Evolutionary conservation across 2,797 vertebrate genomes (phyloP).

Genomic region (Sus cebifrons): DNA sequence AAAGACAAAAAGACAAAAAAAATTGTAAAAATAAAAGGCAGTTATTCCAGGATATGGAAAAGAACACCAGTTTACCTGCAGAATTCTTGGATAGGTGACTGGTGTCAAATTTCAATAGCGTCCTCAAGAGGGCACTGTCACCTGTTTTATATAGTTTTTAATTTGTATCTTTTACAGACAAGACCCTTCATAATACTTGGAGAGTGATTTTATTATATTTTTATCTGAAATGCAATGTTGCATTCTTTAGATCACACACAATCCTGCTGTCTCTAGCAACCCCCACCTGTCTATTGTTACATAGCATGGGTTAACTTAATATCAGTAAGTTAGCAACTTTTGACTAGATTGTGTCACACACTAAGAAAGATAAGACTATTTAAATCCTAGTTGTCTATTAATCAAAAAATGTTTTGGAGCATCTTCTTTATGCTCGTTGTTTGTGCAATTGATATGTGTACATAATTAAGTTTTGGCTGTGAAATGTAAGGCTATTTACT

Average conservation of each 20-base stretch:
- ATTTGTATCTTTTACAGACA: constrained; percentile 61
- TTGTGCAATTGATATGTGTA: neutral
- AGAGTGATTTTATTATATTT: constrained; percentile 45
- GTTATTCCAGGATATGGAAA: neutral
- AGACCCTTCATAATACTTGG: constrained; percentile 1
- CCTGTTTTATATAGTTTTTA: constrained; percentile 75
- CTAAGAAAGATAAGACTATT: neutral
- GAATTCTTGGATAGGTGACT: constrained; percentile 55
- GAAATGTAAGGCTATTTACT: neutral
- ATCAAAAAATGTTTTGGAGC: neutral
- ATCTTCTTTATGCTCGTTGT: neutral
- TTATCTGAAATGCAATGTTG: neutral
- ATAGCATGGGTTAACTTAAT: neutral
- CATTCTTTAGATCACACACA: neutral
- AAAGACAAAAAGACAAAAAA: too few relatives aligned
- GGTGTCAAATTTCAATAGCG: constrained; percentile 72
- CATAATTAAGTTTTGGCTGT: neutral
- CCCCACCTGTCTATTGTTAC: neutral
- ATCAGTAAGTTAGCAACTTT: neutral
- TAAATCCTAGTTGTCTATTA: neutral
- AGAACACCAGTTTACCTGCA: neutral
- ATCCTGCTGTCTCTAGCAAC: neutral
- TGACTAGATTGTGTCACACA: neutral
- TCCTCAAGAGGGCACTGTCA: constrained; percentile 87
- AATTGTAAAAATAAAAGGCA: neutral